Base-by-base conservation (phyloP, 37 sponge, comb jelly and placozoan species). In the Hormiphora californensis region DNA sequence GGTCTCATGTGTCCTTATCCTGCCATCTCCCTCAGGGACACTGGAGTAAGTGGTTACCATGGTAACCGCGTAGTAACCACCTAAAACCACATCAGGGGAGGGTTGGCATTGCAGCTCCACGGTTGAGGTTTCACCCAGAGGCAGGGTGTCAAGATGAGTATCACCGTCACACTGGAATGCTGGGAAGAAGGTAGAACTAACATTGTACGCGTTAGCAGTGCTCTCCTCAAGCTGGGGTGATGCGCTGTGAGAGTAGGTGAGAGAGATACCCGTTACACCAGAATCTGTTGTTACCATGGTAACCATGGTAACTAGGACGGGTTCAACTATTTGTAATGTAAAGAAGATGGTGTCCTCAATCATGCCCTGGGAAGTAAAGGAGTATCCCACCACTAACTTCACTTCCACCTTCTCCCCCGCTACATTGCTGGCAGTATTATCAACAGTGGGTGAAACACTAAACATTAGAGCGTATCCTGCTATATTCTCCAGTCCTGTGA, bases 281-380 rank as follows among this genome's bases (percentile, higher is more conserved):
- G 19, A 28, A 9, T 73, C 81, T 65, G 67, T 28, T 65, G 21
- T 28, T 46, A 43, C 44, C 41, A 73, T 46, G 5, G 46, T 15
- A 40, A 46, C 21, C 35, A n/a, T 73, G 19, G 43, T 7, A 22
- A 40, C 81, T 30, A 73, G 81, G 25, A 73, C 44, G 28, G 81
- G 81, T 28, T 73, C 81, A 2, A 73, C 81, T n/a, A 73, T 73
- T 3, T 28, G 35, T 2, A 73, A 46, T 1, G 81, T 32, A 41
- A 73, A 73, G 5, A 73, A 33, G 12, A 73, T 7, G n/a, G 38
- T 46, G 22, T 73, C 81, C 81, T 73, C 81, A 19, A 73, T 73
- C 81, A 73, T 73, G 22, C 43, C 23, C 46, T 46, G 9, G 1
- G 40, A 43, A 0, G 81, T 73, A 11, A 73, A 46, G 25, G 81